Evolutionary conservation across 2,888 invertebrate species (phyloP).

Genomic region (Hypolimnas misippus): DNA sequence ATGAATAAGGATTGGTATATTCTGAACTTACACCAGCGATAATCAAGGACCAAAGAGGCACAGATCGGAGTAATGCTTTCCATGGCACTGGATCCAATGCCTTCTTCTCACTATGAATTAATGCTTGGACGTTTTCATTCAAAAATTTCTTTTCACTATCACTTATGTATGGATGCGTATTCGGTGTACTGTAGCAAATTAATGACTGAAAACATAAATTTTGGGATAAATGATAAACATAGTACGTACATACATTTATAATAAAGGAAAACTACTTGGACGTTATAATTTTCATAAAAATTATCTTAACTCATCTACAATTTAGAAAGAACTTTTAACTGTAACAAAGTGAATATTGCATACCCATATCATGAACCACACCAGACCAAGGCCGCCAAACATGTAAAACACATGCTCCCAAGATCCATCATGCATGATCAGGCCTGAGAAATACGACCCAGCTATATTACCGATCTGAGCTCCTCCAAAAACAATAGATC

Average conservation of each 20-base stretch:
- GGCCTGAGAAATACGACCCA: conserved; percentile 79
- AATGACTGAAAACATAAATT: conserved; percentile 58
- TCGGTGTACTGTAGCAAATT: conserved; percentile 80
- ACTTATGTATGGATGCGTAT: conserved; percentile 81
- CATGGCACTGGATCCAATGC: conserved; percentile 86
- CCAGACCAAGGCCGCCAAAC: conserved; percentile 79
- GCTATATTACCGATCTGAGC: conserved; percentile 83
- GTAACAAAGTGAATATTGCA: too few species aligned
- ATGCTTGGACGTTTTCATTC: conserved; percentile 82
- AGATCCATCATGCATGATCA: conserved; percentile 75
- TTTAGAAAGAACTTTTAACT: too few species aligned
- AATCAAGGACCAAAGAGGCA: conserved; percentile 86
- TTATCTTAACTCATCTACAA: too few species aligned
- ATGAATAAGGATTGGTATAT: too few species aligned
- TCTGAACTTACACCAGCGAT: conserved; percentile 86
- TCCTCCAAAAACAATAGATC: conserved; percentile 85
- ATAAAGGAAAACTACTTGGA: too few species aligned
- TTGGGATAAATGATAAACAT: neutral
- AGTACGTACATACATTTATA: too few species aligned
- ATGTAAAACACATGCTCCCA: conserved; percentile 85
- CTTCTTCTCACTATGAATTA: conserved; percentile 71
- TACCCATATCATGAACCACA: conserved; percentile 82
- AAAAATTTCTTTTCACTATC: conserved; percentile 80
- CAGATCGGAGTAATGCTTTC: conserved; percentile 86
- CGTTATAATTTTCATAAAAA: too few species aligned